These are phyloP conservation scores for Nyctibius bracteatus DNA, from an alignment of 2,113 vertebrate genomes.

Conservation along the genomic window DNA sequence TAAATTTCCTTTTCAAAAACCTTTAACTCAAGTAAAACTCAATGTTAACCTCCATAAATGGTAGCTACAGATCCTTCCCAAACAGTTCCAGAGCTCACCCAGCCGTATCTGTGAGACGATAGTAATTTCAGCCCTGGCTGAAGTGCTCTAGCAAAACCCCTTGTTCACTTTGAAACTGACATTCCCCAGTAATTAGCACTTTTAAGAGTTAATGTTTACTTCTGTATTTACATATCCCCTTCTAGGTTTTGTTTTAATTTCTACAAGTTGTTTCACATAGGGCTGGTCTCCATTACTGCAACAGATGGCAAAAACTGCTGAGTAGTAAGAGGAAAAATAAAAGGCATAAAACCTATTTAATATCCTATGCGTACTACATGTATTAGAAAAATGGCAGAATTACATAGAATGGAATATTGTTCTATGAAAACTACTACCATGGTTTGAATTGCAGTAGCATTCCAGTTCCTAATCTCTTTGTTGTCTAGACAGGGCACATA, in stretches of 20 bases:
- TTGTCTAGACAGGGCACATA: slow-evolving; percentile 30
- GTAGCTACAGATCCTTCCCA: background rate
- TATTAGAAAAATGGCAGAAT: background rate
- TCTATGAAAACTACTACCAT: background rate
- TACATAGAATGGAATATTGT: background rate
- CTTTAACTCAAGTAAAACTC: background rate
- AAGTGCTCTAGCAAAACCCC: background rate
- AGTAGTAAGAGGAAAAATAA: background rate
- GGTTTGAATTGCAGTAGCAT: background rate
- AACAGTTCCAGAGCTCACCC: background rate
- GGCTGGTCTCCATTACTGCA: background rate
- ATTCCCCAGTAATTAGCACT: background rate
- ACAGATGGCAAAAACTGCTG: slow-evolving; percentile 25
- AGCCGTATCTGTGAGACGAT: background rate
- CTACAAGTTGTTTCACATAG: background rate
- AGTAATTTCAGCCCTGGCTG: background rate
- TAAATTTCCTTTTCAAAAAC: background rate
- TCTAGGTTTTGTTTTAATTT: background rate
- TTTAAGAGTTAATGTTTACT: background rate
- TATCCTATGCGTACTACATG: background rate
- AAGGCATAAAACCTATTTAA: background rate
- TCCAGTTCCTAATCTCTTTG: background rate
- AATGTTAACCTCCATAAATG: background rate
- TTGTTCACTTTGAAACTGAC: background rate
- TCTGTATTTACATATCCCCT: background rate